Conservation (phyloP, 2,797 vertebrate species). For the Lagorchestes hirsutus region DNA sequence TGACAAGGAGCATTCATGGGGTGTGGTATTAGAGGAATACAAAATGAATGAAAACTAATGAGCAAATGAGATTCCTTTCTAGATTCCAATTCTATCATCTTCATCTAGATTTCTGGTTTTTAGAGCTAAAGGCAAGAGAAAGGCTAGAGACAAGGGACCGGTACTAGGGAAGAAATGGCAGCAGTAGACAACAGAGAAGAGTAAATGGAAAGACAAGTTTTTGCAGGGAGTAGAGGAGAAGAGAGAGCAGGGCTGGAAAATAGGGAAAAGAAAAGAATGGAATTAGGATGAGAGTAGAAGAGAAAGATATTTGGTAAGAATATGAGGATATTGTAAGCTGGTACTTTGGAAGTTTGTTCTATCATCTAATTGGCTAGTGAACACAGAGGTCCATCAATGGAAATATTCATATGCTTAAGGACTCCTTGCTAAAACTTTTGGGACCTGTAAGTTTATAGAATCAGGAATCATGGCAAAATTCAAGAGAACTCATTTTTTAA, state of each 20-base stretch:
- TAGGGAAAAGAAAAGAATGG: not conserved
- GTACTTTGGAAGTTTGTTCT: conserved; percentile 20
- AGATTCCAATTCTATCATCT: conserved; percentile 4
- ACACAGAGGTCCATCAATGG: not conserved
- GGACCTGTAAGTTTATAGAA: not conserved
- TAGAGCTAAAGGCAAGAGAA: conserved; percentile 18
- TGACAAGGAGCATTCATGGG: not conserved
- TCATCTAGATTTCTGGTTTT: conserved; percentile 22
- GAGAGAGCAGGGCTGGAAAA: conserved; percentile 57
- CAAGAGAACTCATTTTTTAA: not conserved
- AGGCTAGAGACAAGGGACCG: not conserved
- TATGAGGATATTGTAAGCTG: conserved; percentile 2
- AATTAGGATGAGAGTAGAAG: not conserved
- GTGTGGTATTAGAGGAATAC: not conserved
- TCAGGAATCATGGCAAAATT: not conserved
- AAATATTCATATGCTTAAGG: not conserved
- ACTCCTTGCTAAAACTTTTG: conserved; percentile 37
- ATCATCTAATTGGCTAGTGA: conserved; percentile 11
- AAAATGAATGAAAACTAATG: not conserved
- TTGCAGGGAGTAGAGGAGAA: too few relatives aligned
- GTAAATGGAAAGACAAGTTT: not conserved
- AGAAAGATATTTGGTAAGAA: not conserved
- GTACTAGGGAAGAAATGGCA: not conserved
- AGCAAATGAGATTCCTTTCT: not conserved
- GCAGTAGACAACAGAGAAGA: not conserved